phyloP scores from a whole-genome alignment of 2,113 vertebrate species.

The Mus musculus region GRCm39 chr4:117967001-117967500 shows the following conservation, averaged over 20 bases:
- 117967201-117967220: constrained; percentile 21
- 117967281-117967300: neutral
- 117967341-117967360: too few relatives aligned
- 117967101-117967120: neutral
- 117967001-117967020: neutral
- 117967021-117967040: neutral
- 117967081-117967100: neutral
- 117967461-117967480: neutral
- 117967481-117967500: too few relatives aligned
- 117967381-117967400: too few relatives aligned
- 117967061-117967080: neutral
- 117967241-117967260: constrained; percentile 13
- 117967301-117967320: neutral
- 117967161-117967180: neutral
- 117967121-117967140: neutral
- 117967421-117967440: too few relatives aligned
- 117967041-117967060: neutral
- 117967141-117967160: neutral
- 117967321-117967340: too few relatives aligned
- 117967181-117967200: neutral
- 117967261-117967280: neutral
- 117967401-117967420: too few relatives aligned
- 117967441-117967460: neutral
- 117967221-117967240: constrained; percentile 28
- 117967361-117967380: too few relatives aligned